A percentile compares a stretch with the other conserved stretches of the same genome.
Evolutionary conservation across 2,113 vertebrate genomes (phyloP).

Genomic region (Tachysurus fulvidraco): DNA sequence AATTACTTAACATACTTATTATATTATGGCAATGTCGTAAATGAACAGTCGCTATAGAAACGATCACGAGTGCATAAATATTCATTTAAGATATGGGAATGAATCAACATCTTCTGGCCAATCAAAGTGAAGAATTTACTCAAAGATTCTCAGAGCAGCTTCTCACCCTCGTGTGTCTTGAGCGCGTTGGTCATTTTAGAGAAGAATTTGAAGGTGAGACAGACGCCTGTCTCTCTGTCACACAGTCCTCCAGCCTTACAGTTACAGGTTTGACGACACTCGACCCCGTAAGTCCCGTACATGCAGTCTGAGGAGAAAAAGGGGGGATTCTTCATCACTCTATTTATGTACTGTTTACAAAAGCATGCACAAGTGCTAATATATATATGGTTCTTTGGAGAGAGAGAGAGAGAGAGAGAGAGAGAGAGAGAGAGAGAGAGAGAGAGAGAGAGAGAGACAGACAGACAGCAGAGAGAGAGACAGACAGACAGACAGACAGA

Average conservation of each 20-base stretch:
- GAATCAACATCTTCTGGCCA: neutral
- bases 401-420: neutral
- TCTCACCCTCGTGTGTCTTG: slow-evolving; percentile 77
- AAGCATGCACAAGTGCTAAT: too few species aligned
- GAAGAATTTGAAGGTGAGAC: slow-evolving; percentile 87
- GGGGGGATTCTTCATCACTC: neutral
- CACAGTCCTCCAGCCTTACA: slow-evolving; percentile 89
- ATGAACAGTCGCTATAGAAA: neutral
- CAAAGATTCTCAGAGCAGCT: neutral
- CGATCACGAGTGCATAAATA: neutral
- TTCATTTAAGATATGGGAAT: neutral
- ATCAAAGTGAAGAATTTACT: neutral
- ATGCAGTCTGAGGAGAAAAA: slow-evolving; percentile 80
- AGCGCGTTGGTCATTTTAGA: slow-evolving; percentile 77
- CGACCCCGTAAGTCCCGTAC: slow-evolving; percentile 89
- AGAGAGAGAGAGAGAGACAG: neutral
- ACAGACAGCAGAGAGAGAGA: neutral
- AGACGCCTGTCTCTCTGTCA: slow-evolving; percentile 89
- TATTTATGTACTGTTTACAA: too few species aligned
- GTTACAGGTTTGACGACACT: slow-evolving; percentile 87
- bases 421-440: neutral
- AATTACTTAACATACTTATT: neutral
- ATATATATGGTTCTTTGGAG: too few species aligned
- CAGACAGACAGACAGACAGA: too few species aligned
- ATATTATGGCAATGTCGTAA: too few species aligned